Evolutionary conservation across 2,797 vertebrate genomes (phyloP).

Genomic region (Furcifer pardalis): DNA sequence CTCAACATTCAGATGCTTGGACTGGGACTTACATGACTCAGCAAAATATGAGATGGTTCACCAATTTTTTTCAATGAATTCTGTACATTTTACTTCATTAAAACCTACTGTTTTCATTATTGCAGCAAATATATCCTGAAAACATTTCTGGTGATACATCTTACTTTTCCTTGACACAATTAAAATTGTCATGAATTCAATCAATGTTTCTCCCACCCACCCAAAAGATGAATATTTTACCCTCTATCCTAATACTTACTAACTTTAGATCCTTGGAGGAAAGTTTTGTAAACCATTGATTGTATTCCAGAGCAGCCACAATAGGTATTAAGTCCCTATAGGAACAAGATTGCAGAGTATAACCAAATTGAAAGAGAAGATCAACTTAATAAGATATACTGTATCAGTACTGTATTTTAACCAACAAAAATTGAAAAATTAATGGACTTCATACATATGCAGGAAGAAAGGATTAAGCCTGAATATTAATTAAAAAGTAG

Average conservation of each 20-base stretch:
- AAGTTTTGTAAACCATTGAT: conserved; percentile 98
- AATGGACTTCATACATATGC: not conserved
- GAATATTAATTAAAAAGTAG: not conserved
- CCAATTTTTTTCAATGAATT: not conserved
- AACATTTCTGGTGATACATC: not conserved
- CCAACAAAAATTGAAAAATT: not conserved
- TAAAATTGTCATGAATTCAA: not conserved
- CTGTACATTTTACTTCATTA: not conserved
- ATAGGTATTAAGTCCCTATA: conserved; percentile 96
- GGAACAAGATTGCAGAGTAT: conserved; percentile 26
- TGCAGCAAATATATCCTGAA: not conserved
- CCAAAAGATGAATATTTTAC: not conserved
- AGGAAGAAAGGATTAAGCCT: not conserved
- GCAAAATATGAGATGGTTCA: conserved; percentile 1
- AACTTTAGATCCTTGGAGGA: conserved; percentile 95
- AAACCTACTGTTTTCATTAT: conserved; percentile 14
- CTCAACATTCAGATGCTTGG: not conserved
- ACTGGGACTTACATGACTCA: not conserved
- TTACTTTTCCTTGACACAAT: not conserved
- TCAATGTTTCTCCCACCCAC: conserved; percentile 31
- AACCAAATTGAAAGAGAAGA: not conserved
- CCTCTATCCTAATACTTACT: conserved; percentile 79
- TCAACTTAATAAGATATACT: not conserved
- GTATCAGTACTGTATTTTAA: not conserved
- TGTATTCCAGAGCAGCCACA: conserved; percentile 94